phyloP scores from a whole-genome alignment of 1,140 invertebrate species.

The Papilio dardanus region DNA sequence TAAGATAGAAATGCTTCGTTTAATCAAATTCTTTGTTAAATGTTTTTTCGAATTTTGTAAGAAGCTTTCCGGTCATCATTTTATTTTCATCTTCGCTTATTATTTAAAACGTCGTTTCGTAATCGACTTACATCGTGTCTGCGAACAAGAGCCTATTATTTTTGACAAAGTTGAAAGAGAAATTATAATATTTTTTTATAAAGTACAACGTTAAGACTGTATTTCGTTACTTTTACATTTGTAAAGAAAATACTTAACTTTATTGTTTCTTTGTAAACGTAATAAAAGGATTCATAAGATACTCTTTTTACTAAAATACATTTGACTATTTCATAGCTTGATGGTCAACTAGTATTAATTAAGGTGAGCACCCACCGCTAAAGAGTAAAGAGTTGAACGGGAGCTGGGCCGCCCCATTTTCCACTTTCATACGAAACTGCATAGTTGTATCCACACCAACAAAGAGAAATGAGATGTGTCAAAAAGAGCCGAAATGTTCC shows the following conservation, averaged over 20 bases:
- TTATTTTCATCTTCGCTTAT: neutral
- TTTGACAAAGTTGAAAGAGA: constrained; percentile 21
- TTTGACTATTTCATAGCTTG: too few species aligned
- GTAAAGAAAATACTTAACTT: neutral
- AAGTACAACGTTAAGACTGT: neutral
- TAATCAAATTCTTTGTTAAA: neutral
- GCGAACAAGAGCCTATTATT: constrained; percentile 14
- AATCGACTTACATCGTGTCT: constrained; percentile 20
- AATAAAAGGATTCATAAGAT: neutral
- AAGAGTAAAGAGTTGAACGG: too few species aligned
- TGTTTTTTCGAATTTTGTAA: neutral
- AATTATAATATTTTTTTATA: constrained; percentile 2
- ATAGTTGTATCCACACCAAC: too few species aligned
- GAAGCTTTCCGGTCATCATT: neutral
- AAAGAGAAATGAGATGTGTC: too few species aligned
- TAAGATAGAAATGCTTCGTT: neutral
- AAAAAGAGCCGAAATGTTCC: too few species aligned
- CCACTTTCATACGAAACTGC: too few species aligned
- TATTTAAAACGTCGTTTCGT: neutral
- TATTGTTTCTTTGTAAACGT: neutral
- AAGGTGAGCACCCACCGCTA: too few species aligned
- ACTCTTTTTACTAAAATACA: neutral
- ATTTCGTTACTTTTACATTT: neutral
- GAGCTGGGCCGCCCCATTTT: too few species aligned
- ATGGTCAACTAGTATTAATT: too few species aligned